phyloP scores from a whole-genome alignment of 1,140 invertebrate species.

The Mizuhopecten yessoensis region DNA sequence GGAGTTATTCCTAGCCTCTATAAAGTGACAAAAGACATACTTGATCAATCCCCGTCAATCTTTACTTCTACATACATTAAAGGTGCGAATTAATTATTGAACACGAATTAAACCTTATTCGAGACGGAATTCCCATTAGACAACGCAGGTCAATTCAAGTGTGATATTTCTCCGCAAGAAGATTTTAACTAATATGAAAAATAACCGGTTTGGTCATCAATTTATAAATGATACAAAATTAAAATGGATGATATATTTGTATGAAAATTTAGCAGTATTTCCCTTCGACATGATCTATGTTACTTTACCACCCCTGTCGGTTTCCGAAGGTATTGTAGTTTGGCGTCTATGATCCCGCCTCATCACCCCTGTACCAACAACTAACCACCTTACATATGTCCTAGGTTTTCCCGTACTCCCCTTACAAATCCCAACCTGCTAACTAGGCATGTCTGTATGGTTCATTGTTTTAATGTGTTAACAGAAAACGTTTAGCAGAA shows the following conservation, averaged over 20 bases:
- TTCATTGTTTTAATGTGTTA: constrained; percentile 4
- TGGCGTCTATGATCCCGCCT: background rate
- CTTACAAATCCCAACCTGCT: background rate
- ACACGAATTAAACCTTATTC: too few species aligned
- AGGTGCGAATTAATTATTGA: too few species aligned
- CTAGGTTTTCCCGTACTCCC: background rate
- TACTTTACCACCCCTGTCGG: too few species aligned
- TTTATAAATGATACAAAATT: background rate
- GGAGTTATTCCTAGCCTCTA: constrained; percentile 4
- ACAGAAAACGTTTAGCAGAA: constrained; percentile 21
- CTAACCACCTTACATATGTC: background rate
- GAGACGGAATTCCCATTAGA: too few species aligned
- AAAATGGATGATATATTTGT: background rate
- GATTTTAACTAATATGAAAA: background rate
- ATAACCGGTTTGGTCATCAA: background rate
- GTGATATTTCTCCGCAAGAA: background rate
- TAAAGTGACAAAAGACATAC: constrained; percentile 8
- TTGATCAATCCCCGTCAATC: background rate
- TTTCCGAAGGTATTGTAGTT: background rate
- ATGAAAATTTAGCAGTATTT: background rate
- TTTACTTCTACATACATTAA: background rate
- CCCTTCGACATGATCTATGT: too few species aligned
- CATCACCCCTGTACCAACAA: background rate
- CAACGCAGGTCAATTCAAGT: too few species aligned
- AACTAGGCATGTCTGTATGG: background rate